phyloP scores from a whole-genome alignment of 2,888 invertebrate species.

The Anaspis maculata region DNA sequence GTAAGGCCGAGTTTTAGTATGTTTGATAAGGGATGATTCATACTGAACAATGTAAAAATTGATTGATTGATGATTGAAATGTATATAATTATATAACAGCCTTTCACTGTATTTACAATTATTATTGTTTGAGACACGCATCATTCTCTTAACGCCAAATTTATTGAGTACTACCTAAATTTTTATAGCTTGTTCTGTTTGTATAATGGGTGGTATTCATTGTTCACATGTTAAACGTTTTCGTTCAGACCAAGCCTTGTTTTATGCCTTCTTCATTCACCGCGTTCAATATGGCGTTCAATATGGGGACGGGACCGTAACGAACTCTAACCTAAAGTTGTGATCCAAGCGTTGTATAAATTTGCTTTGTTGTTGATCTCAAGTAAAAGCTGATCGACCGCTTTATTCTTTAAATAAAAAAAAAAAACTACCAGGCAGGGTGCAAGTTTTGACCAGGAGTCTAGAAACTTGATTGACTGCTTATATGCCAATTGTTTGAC shows the following conservation, averaged over 20 bases:
- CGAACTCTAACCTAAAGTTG: conserved; percentile 31
- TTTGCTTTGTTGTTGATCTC: conserved; percentile 40
- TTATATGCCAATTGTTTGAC: conserved; percentile 23
- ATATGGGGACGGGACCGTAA: conserved; percentile 19
- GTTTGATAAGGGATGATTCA: conserved; percentile 18
- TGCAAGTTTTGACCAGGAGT: conserved; percentile 12
- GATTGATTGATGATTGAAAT: conserved; percentile 18
- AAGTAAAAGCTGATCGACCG: conserved; percentile 36
- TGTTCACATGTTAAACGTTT: conserved; percentile 15
- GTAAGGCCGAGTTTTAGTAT: conserved; percentile 30
- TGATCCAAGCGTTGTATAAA: conserved; percentile 37
- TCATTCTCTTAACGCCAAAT: conserved; percentile 28
- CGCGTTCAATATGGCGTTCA: conserved; percentile 21
- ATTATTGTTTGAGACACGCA: conserved; percentile 23
- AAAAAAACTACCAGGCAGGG: conserved; percentile 4
- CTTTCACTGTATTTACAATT: conserved; percentile 21
- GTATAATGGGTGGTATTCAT: no score
- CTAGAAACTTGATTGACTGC: conserved; percentile 15
- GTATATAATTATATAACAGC: conserved; percentile 21
- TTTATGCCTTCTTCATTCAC: no score
- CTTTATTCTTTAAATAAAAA: conserved; percentile 20
- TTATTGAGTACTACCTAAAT: conserved; percentile 22
- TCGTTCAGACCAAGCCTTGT: conserved; percentile 1
- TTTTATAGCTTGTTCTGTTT: conserved; percentile 24
- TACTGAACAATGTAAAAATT: conserved; percentile 25